These are phyloP conservation scores for Ia io DNA, from an alignment of 2,113 vertebrate species.

Conservation along the genomic window DNA sequence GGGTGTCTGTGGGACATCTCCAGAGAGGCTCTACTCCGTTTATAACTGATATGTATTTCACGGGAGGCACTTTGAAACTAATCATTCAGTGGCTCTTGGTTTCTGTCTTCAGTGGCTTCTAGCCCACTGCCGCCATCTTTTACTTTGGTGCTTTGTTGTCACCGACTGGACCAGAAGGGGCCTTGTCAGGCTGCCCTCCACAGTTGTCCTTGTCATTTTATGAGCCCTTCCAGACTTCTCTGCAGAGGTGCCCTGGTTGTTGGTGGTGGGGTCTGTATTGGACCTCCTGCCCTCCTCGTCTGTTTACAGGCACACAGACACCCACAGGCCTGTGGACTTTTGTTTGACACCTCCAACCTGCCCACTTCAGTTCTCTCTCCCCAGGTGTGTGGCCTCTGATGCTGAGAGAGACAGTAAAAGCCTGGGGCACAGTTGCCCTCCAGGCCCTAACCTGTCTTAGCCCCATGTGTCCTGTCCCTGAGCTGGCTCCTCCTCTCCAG, in stretches of 20 bases:
- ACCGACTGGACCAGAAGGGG: background rate
- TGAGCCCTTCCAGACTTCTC: background rate
- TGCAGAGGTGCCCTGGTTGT: background rate
- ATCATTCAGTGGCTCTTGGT: background rate
- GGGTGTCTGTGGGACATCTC: background rate
- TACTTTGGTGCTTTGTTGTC: background rate
- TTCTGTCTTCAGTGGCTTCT: background rate
- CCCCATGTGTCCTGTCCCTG: too few species aligned
- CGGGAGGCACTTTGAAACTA: background rate
- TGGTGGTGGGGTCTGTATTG: background rate
- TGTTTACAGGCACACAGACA: background rate
- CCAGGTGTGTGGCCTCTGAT: background rate
- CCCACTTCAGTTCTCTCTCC: background rate
- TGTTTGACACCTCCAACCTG: background rate
- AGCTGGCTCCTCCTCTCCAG: background rate
- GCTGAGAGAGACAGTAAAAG: background rate
- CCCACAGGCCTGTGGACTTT: background rate
- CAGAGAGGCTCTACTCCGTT: background rate
- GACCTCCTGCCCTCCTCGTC: background rate
- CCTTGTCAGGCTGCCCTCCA: background rate
- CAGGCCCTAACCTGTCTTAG: too few species aligned
- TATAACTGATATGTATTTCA: background rate
- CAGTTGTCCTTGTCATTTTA: background rate
- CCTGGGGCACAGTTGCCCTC: background rate
- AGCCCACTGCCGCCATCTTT: too few species aligned